These are phyloP conservation scores for Hemibagrus guttatus DNA, from an alignment of 2,797 vertebrate genomes.

Conservation along the genomic window DNA sequence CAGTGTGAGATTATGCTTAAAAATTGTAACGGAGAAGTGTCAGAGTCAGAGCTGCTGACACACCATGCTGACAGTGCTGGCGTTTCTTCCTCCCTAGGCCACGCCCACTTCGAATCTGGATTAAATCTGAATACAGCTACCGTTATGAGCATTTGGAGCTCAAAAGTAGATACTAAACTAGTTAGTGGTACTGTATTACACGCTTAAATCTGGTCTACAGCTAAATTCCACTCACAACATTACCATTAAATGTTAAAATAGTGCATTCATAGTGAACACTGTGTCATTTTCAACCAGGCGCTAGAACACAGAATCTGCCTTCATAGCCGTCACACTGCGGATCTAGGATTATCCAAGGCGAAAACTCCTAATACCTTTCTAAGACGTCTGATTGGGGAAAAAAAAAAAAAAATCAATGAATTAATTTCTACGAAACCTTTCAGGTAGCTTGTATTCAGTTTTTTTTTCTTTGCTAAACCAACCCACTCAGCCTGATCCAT, in stretches of 20 bases:
- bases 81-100: neutral
- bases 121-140: neutral
- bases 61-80: neutral
- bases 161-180: neutral
- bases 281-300: neutral
- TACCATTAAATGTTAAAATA: neutral
- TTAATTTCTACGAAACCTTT: constrained; percentile 10
- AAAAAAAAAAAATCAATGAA: neutral
- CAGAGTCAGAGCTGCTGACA: neutral
- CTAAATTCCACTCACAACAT: neutral
- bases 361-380: neutral
- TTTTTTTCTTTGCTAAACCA: constrained; percentile 18
- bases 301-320: neutral
- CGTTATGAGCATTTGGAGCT: neutral
- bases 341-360: neutral
- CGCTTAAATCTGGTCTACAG: neutral
- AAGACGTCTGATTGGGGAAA: neutral
- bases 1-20: neutral
- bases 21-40: neutral
- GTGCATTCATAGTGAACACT: neutral
- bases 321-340: neutral
- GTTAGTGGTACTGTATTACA: no score
- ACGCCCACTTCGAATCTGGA: neutral
- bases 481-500: constrained; percentile 53
- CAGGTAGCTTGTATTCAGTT: neutral